Base-by-base conservation (phyloP, 2,797 vertebrate species). In the Oryzias sinensis region DNA sequence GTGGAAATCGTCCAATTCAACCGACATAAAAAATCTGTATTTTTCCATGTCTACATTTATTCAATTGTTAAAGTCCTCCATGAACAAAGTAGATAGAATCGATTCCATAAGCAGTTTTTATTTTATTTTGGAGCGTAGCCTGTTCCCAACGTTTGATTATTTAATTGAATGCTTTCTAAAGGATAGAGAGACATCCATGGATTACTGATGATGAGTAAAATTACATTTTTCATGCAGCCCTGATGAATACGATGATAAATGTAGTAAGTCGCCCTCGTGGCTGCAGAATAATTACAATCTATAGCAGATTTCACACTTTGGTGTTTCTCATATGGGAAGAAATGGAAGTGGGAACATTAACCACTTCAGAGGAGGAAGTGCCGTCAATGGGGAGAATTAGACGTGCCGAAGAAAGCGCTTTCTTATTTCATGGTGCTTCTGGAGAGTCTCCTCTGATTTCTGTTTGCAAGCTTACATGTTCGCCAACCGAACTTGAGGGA, bases 201-300 rank as follows among this genome's bases (percentile, higher is more conserved):
- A 65, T 77, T 74, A 67, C 69, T 69, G 62, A 65, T 79, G 65
- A 59, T 66, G 58, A 70, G 60, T 74, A 68, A 77, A 77, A 79
- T 70, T 54, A 65, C 40, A 66, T 81, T 69, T 59, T 59, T 59
- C 62, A 62, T 18, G 65, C 62, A 14, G 61, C 25, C 52, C 56
- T 48, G 67, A 69, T 62, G 49, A 71, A 72, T 48, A 51, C 25
- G 55, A 18, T 9, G 43, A 58, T 43, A 17, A 59, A 70, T 70
- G 58, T 45, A 0, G 27, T 65, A 61, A 67, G 70, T 62, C 17
- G 50, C 49, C 59, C 71, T 71, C 68, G 56, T 61, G 59, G 68
- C 66, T 52, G 54, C 56, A 62, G 74, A 75, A 79, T 79, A 79
- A 85, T 82, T 77, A 77, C 29, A 77, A 71, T 69, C 71, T 72